Conservation (phyloP, 2,797 vertebrate species). For the Distichodus sexfasciatus region DNA sequence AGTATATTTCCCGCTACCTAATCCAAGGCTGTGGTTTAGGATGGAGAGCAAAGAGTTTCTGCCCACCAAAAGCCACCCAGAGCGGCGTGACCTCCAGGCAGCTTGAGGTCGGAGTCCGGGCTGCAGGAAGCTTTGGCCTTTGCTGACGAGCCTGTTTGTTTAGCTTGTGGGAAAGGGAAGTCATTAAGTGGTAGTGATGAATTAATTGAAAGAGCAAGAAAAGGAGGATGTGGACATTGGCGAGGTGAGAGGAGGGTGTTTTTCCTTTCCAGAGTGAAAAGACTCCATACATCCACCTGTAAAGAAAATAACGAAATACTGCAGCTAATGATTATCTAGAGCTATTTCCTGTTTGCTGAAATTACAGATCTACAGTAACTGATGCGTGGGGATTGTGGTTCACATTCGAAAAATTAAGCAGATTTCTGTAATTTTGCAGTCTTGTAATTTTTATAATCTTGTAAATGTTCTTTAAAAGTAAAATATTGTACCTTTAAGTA, state of each 20-base stretch:
- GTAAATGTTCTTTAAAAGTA: too few relatives aligned
- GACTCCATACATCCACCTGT: constrained; percentile 43
- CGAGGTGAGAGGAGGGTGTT: constrained; percentile 43
- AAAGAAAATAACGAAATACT: constrained; percentile 43
- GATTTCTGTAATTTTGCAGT: too few relatives aligned
- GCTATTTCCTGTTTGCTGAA: not conserved
- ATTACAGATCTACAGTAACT: not conserved
- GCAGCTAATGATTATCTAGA: constrained; percentile 17
- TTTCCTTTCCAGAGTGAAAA: constrained; percentile 41
- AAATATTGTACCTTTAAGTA: too few relatives aligned
- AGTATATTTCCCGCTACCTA: constrained; percentile 11
- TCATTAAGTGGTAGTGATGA: constrained; percentile 61
- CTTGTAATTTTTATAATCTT: too few relatives aligned
- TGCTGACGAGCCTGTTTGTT: constrained; percentile 45
- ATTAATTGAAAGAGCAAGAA: constrained; percentile 58
- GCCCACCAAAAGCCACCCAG: not conserved
- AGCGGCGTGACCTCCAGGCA: constrained; percentile 24
- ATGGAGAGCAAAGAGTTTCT: constrained; percentile 11
- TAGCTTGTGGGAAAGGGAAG: constrained; percentile 60
- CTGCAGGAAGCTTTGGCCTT: constrained; percentile 26
- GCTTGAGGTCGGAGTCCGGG: not conserved
- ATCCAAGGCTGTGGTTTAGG: not conserved
- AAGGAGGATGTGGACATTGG: constrained; percentile 61
- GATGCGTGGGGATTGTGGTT: not conserved
- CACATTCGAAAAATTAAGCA: too few relatives aligned